Evolutionary conservation across 2,888 invertebrate species (phyloP), one percentile per base, ranked within the genome.

Genomic region (Archaeoteleia sp.): DNA sequence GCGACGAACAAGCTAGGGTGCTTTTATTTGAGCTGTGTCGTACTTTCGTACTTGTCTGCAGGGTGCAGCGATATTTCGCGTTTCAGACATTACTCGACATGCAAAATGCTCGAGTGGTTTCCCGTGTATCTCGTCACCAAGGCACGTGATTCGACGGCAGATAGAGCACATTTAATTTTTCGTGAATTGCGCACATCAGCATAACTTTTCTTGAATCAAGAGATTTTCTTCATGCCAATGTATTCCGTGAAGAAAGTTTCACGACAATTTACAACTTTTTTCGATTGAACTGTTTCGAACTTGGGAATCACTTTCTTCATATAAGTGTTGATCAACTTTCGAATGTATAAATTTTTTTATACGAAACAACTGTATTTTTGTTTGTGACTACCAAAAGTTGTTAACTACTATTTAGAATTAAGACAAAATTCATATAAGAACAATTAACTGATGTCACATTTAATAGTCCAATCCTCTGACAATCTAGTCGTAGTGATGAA

Each of bases 21-120:
- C 37, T 37, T 48, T 46, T 42, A 42, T 51, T 60, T 49, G 17
- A 20, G 17, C 15, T 9, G 23, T 14, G 20, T 15, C 7, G 12
- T 49, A 1, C 13, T 35, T 34, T n/a, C n/a, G 6, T 30, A 4
- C 9, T 9, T 4, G 20, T 23, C 10, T 35, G 30, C n/a, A 10
- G 10, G 17, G 37, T 37, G 2, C 9, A 49, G 25, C 14, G 12
- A 37, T 39, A 34, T 60, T 60, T 45, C 42, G 32, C 42, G 17
- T 55, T 55, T 35, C 20, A 30, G 25, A 48, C 42, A 48, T 55
- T 48, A 54, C 54, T 35, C 42, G 42, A 32, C 32, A 14, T 30
- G 45, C 39, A 35, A 54, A 54, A 54, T 48, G 32, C 48, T 48
- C 42, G 62, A 63, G 62, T 54, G 55, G 54, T 43, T 63, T 55